Conservation (phyloP, 2,888 invertebrate species). For the Aspidapion aeneum region DNA sequence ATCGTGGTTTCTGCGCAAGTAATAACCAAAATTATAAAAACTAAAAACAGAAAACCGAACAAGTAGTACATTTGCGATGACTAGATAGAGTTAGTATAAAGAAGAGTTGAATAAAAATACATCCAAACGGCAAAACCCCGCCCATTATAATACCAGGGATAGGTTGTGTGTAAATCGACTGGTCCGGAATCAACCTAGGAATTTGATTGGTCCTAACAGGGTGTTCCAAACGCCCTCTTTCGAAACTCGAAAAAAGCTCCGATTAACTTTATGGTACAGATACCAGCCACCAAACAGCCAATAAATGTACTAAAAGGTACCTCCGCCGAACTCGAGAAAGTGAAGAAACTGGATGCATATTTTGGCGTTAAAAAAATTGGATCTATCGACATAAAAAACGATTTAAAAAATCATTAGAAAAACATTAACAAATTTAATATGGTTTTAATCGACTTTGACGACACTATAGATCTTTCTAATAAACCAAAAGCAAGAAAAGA, state of each 20-base stretch:
- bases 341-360: no score
- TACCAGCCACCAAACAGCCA: slow-evolving; percentile 96
- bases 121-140: slow-evolving; percentile 96
- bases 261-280: slow-evolving; percentile 94
- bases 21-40: slow-evolving; percentile 94
- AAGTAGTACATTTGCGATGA: slow-evolving; percentile 98
- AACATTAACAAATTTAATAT: no score
- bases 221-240: slow-evolving; percentile 90
- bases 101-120: slow-evolving; percentile 98
- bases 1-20: slow-evolving; percentile 99
- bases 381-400: no score
- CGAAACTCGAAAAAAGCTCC: slow-evolving; percentile 99
- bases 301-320: slow-evolving; percentile 96
- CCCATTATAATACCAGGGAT: slow-evolving; percentile 97
- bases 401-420: no score
- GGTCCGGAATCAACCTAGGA: slow-evolving; percentile 97
- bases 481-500: slow-evolving; percentile 99
- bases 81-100: slow-evolving; percentile 98
- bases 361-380: no score
- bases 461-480: slow-evolving; percentile 98
- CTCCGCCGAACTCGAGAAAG: slow-evolving; percentile 96
- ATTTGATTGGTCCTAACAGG: slow-evolving; percentile 99
- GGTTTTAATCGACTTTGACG: slow-evolving; percentile 91
- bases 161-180: slow-evolving; percentile 95
- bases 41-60: slow-evolving; percentile 98